Percentiles rank a stretch among this genome's conserved stretches.
phyloP scores from a whole-genome alignment of 2,797 vertebrate species.

The Taeniopygia guttata region DNA sequence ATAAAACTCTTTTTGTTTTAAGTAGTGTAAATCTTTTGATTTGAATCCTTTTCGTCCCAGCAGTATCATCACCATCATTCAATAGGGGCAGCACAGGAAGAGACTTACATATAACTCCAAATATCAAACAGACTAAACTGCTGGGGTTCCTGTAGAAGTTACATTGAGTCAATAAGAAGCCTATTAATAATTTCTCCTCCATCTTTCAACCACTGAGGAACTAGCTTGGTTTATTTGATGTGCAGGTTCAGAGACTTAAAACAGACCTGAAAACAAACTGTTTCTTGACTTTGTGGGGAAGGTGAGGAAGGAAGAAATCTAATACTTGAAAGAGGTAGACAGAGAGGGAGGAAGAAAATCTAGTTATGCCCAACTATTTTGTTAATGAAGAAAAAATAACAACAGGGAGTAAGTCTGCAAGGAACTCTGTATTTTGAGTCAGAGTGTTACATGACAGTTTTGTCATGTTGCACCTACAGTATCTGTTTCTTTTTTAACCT shows the following conservation, averaged over 20 bases:
- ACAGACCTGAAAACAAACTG: constrained; percentile 8
- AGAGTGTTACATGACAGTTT: neutral
- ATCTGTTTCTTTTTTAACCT: neutral
- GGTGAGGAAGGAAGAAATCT: constrained; percentile 13
- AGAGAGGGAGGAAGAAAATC: neutral
- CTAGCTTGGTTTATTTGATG: constrained; percentile 36
- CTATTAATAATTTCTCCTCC: constrained; percentile 21
- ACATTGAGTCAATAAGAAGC: neutral
- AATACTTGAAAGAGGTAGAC: neutral
- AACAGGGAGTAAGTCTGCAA: neutral
- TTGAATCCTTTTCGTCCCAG: neutral
- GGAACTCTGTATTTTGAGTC: neutral
- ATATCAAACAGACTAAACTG: neutral
- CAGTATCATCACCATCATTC: neutral
- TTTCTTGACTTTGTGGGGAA: neutral
- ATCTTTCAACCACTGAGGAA: constrained; percentile 39
- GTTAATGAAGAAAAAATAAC: neutral
- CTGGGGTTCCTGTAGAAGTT: neutral
- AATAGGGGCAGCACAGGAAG: neutral
- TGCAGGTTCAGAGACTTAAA: constrained; percentile 26
- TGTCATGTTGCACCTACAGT: neutral
- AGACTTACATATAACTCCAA: neutral
- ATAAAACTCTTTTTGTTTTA: neutral
- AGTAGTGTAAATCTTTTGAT: neutral
- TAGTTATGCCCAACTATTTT: neutral